Evolutionary conservation across 2,113 vertebrate species (phyloP), one percentile per base, ranked within the genome.

Genomic region (Corythornis cristatus): DNA sequence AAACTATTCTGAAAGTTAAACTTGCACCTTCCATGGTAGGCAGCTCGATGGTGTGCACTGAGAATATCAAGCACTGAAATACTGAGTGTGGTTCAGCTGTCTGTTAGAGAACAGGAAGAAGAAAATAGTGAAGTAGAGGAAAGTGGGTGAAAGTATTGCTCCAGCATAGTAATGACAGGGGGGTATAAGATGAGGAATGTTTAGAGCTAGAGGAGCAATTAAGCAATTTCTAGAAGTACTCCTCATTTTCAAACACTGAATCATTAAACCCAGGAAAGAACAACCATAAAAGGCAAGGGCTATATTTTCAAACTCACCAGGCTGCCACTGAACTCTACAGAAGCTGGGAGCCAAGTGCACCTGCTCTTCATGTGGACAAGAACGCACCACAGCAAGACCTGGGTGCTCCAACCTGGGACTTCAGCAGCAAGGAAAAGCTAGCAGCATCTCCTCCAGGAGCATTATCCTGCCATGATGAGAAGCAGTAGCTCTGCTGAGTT

Each of bases 81-180:
- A 16, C 4, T 12, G 46, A n/a, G 28, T 7, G 31, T 84, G 22
- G 45, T 75, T 60, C 57, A 66, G 13, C 73, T 65, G 31, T 8
- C 53, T 90, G 6, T 66, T 18, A 31, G 22, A 64, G 66, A 82
- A 43, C 2, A 72, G 43, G 61, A 62, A 31, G 31, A 84, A 26
- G 29, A 40, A 28, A 10, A 67, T 43, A 57, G 9, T 7, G 40
- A 58, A n/a, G 57, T 9, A 91, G 17, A 61, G 15, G 23, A 79
- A 76, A 66, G 91, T 16, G 3, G 1, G 17, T 60, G 25, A 9
- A 77, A 91, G 26, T 42, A 26, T 67, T 90, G 46, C 54, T 68
- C 6, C 0, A 0, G 14, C 29, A 22, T 9, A 45, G 29, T 51
- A 31, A 54, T 65, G 42, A 22, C 18, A 78, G 84, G 6, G 20